These are phyloP conservation scores for Zapus hudsonius DNA, from an alignment of 2,113 vertebrate species.

Conservation along the genomic window DNA sequence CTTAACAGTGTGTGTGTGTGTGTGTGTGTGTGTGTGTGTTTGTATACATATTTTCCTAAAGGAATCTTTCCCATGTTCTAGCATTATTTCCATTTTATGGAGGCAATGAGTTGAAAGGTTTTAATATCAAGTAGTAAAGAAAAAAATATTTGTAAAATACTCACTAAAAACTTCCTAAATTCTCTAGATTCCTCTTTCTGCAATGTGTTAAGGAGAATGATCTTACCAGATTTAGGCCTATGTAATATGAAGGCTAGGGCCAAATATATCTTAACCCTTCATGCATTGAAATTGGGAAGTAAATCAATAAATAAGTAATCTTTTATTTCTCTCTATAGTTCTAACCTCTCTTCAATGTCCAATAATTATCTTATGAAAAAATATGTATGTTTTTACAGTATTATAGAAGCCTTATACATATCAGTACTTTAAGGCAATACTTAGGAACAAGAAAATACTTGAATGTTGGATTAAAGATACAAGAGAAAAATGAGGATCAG, in stretches of 20 bases:
- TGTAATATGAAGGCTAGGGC: neutral
- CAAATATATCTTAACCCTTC: neutral
- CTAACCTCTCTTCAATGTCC: neutral
- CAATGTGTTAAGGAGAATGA: neutral
- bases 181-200: neutral
- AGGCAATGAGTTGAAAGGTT: neutral
- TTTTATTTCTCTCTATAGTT: neutral
- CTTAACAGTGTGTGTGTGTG: no score
- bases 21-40: no score
- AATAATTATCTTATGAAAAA: neutral
- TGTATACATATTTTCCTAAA: neutral
- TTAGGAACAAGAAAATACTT: no score
- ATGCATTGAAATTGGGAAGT: neutral
- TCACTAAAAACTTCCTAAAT: neutral
- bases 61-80: neutral
- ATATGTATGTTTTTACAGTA: neutral
- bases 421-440: neutral
- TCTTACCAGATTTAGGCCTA: neutral
- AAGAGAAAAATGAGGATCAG: neutral
- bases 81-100: neutral
- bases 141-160: neutral
- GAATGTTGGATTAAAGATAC: neutral
- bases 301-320: neutral
- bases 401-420: neutral
- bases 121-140: neutral